phyloP scores from a whole-genome alignment of 2,888 invertebrate species.

The Amiota communis region DNA sequence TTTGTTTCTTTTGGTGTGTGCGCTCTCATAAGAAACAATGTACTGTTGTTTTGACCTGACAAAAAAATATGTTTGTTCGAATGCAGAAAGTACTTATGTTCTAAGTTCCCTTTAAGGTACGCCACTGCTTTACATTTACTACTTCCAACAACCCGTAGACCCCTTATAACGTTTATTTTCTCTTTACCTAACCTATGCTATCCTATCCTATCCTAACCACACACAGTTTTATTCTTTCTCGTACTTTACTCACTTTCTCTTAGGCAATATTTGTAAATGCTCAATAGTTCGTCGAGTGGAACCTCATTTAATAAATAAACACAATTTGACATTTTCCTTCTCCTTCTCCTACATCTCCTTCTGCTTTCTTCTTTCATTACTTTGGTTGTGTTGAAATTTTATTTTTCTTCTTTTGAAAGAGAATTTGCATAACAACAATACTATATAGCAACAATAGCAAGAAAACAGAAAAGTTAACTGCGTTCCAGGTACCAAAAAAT shows the following conservation, averaged over 20 bases:
- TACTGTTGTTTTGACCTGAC: no score
- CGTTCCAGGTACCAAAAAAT: conserved; percentile 64
- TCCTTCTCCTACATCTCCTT: neutral
- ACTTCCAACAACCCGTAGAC: no score
- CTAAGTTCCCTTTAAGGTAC: no score
- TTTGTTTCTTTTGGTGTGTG: no score
- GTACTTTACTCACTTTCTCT: neutral
- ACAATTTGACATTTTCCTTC: conserved; percentile 14
- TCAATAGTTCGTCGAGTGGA: conserved; percentile 18
- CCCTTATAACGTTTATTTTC: neutral
- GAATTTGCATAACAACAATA: conserved; percentile 10
- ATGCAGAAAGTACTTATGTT: no score
- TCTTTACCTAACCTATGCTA: neutral
- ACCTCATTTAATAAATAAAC: conserved; percentile 23
- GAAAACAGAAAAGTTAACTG: conserved; percentile 65
- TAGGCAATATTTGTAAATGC: conserved; percentile 8
- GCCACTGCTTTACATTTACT: no score
- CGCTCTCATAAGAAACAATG: no score
- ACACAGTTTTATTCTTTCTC: neutral
- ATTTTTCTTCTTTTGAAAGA: neutral
- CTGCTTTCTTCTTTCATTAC: neutral
- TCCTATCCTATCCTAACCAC: neutral
- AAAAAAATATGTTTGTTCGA: no score
- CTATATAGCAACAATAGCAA: neutral
- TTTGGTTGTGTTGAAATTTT: neutral